Evolutionary conservation across 1,140 invertebrate genomes (phyloP), one percentile per base, ranked within the genome.

Genomic region (Arctopsyche grandis): DNA sequence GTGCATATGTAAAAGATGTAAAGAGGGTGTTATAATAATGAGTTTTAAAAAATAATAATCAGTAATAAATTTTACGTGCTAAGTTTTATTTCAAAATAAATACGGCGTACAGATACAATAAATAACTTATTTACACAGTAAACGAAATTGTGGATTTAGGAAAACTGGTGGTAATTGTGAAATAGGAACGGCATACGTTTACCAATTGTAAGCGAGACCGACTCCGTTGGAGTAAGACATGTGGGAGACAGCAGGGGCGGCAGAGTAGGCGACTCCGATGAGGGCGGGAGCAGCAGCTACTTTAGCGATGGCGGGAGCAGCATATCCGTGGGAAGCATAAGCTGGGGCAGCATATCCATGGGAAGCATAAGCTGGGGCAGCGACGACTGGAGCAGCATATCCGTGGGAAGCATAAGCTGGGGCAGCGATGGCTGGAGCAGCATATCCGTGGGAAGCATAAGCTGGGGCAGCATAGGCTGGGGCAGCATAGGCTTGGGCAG

Each of bases 161-260:
- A 66, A 66, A 21, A 21, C 1, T 4, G 21, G 10, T n/a, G 63
- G 21, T 7, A 19, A 63, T 19, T 21, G 63, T 43, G 22, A n/a
- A n/a, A 5, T 43, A 38, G 71, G 71, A 46, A 58, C 3, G 12
- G 22, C 1, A 48, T 38, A 9, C 0, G 19, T 43, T 87, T 88
- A 90, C 88, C 89, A 91, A 56, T 84, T 85, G 82, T 91, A 91
- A 21, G 89, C 88, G 76, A 91, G 84, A 24, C 91, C 91, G 7
- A 91, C 85, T 77, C 90, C 90, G 75, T 90, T 91, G 84, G 86
- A 87, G 85, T 91, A 93, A 38, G 88, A 89, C 89, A 93, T 91
- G 85, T 92, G 92, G 12, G 91, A 91, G 0, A 93, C 92, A 19
- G 91, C 90, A 3, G 92, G 91, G 4, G 92, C 91, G 22, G 92